phyloP scores from a whole-genome alignment of 2,888 invertebrate genomes.

The Gnatocerus cornutus region DNA sequence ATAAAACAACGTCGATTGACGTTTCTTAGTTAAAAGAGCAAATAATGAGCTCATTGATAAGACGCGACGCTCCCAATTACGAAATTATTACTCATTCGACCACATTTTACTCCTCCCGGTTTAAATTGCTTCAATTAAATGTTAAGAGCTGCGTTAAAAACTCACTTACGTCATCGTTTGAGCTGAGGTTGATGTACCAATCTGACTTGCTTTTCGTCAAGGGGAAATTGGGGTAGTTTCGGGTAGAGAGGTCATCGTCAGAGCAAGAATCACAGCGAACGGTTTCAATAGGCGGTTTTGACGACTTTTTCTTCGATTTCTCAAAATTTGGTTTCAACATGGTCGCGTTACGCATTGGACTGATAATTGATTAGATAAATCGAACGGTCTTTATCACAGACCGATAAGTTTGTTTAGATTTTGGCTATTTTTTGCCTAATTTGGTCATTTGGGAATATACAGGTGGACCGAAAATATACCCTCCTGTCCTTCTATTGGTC shows the following conservation, averaged over 20 bases:
- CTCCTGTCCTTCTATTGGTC: no score
- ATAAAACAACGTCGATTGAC: not conserved
- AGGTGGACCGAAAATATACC: no score
- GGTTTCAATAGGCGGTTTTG: not conserved
- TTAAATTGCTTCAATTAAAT: conserved; percentile 32
- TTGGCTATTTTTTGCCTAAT: no score
- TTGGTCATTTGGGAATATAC: no score
- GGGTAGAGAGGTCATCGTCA: not conserved
- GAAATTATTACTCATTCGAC: conserved; percentile 39
- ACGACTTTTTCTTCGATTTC: not conserved
- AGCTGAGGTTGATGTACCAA: conserved; percentile 26
- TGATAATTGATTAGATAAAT: not conserved
- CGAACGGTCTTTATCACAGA: not conserved
- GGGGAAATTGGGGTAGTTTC: not conserved
- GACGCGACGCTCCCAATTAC: conserved; percentile 40
- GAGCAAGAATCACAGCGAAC: not conserved
- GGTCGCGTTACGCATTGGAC: not conserved
- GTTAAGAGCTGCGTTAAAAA: conserved; percentile 11
- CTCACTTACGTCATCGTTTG: conserved; percentile 30
- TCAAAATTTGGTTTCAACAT: not conserved
- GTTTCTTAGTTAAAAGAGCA: conserved; percentile 10
- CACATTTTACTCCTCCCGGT: conserved; percentile 10
- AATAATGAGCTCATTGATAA: conserved; percentile 43
- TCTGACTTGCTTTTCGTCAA: conserved; percentile 28
- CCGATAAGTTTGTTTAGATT: no score